phyloP scores from a whole-genome alignment of 2,888 invertebrate genomes.

The Tholera decimalis region DNA sequence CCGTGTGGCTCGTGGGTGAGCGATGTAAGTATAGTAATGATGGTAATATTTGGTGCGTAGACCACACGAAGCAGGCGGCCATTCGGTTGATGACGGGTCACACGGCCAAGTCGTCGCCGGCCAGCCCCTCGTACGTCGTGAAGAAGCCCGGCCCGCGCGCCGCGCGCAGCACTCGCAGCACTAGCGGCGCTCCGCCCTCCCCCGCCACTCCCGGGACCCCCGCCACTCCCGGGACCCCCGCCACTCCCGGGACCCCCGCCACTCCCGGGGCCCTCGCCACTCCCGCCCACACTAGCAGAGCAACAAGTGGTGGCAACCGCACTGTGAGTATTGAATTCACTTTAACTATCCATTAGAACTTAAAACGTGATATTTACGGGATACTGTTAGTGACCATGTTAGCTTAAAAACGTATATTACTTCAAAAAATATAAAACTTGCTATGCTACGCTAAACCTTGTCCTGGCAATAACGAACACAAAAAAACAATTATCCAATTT shows the following conservation, averaged over 20 bases:
- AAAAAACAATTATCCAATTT: too few species aligned
- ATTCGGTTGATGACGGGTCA: conserved; percentile 86
- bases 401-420: too few species aligned
- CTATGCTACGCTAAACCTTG: too few species aligned
- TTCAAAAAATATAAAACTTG: too few species aligned
- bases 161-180: conserved; percentile 31
- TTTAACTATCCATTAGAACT: too few species aligned
- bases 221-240: neutral
- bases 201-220: neutral
- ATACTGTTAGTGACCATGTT: too few species aligned
- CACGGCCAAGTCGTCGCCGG: conserved; percentile 65
- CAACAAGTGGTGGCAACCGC: conserved; percentile 20
- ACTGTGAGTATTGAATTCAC: conserved; percentile 22
- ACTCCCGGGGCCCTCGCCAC: neutral
- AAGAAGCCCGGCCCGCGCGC: conserved; percentile 27
- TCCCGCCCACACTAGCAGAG: conserved; percentile 12
- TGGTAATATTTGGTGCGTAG: conserved; percentile 64
- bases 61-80: conserved; percentile 87
- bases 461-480: too few species aligned
- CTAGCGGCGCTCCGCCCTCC: neutral
- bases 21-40: neutral
- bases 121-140: conserved; percentile 26
- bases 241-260: neutral
- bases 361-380: too few species aligned
- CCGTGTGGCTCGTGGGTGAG: neutral